Percentiles rank a stretch among this genome's conserved stretches.
phyloP scores from a whole-genome alignment of 2,113 vertebrate genomes.

The Chloebia gouldiae region DNA sequence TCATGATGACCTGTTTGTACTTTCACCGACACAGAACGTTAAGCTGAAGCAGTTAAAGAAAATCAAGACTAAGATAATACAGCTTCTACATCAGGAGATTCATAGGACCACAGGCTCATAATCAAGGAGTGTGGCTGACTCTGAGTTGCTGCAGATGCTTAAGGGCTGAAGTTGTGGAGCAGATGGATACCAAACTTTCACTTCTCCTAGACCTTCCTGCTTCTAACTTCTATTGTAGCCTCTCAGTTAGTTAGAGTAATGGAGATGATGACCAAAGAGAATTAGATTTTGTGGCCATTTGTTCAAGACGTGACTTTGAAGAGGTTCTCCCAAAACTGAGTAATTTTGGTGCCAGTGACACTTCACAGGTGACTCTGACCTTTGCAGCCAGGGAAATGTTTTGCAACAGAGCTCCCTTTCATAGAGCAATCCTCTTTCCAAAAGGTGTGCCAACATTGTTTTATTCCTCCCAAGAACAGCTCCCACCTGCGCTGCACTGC shows the following conservation, averaged over 20 bases:
- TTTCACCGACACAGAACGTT: background rate
- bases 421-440: background rate
- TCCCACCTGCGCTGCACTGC: fast-evolving
- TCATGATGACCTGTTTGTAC: conserved; percentile 16
- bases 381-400: background rate
- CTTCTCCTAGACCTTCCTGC: background rate
- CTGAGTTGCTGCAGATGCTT: background rate
- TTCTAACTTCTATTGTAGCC: background rate
- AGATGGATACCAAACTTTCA: background rate
- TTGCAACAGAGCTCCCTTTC: conserved; percentile 9
- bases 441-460: background rate
- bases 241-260: background rate
- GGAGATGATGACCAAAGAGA: background rate
- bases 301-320: background rate
- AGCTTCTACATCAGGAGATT: background rate
- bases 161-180: background rate
- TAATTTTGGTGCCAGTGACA: background rate
- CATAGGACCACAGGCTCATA: background rate
- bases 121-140: background rate
- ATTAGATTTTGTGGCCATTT: background rate
- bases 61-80: background rate
- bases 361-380: background rate
- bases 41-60: conserved; percentile 17
- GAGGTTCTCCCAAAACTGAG: background rate
- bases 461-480: background rate